Percentiles rank a stretch among this genome's conserved stretches.
These are phyloP conservation scores for Hippoglossus stenolepis DNA, from an alignment of 2,113 vertebrate species.

Conservation along the genomic window DNA sequence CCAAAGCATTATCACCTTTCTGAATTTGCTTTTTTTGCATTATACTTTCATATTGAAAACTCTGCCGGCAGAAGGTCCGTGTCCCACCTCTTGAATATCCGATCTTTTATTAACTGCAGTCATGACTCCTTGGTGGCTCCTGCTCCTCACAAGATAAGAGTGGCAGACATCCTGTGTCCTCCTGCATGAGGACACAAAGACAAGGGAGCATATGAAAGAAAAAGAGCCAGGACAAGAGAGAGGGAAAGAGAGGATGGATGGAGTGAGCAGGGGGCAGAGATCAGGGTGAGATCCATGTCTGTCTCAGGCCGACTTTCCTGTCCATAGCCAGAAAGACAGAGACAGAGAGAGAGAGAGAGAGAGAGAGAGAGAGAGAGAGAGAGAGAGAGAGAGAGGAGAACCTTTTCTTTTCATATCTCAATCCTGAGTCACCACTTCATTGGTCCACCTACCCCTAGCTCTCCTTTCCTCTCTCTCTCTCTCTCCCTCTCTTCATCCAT, in stretches of 20 bases:
- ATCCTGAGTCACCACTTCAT: constrained; percentile 78
- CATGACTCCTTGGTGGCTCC: constrained; percentile 13
- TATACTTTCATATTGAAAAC: constrained; percentile 4
- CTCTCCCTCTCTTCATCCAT: constrained; percentile 26
- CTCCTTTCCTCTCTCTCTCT: constrained; percentile 35
- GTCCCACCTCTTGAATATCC: constrained; percentile 20
- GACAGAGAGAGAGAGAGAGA: not conserved
- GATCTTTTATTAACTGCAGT: constrained; percentile 23
- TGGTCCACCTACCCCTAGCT: constrained; percentile 71
- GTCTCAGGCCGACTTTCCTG: constrained; percentile 24
- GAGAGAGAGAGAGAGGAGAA: constrained; percentile 22
- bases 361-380: constrained; percentile 33
- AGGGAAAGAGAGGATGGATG: constrained; percentile 28
- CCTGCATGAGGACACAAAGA: not conserved
- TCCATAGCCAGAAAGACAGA: constrained; percentile 30
- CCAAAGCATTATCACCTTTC: not conserved
- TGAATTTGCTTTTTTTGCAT: not conserved
- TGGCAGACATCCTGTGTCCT: constrained; percentile 10
- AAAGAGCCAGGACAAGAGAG: not conserved
- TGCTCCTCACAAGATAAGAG: constrained; percentile 13
- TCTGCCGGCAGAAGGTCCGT: constrained; percentile 16
- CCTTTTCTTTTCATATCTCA: constrained; percentile 68
- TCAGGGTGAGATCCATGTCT: constrained; percentile 42
- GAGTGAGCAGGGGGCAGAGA: constrained; percentile 24
- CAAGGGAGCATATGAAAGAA: not conserved